Percentiles rank a stretch among this genome's conserved stretches.
Conservation (phyloP, 2,113 vertebrate species). For the Butorides virescens region DNA sequence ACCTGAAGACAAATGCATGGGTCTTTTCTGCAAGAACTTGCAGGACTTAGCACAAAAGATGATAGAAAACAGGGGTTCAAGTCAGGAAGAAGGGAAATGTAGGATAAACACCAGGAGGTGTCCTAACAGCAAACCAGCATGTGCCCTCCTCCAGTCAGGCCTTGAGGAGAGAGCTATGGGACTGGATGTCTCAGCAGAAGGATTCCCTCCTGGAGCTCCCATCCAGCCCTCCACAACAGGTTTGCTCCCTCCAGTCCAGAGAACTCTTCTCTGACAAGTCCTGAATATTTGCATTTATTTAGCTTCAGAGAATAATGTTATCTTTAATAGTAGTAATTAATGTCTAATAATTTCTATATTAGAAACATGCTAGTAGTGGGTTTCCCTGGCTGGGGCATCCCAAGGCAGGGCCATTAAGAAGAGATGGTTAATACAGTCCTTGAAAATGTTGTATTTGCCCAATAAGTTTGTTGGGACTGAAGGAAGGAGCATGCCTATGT, state of each 20-base stretch:
- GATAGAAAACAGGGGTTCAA: not conserved
- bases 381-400: not conserved
- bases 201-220: not conserved
- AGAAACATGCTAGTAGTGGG: not conserved
- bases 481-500: not conserved
- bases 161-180: not conserved
- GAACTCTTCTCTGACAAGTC: not conserved
- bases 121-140: not conserved
- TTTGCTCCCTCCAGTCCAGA: not conserved
- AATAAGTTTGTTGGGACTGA: not conserved
- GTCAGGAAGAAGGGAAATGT: not conserved
- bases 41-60: not conserved
- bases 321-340: not conserved
- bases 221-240: not conserved
- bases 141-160: not conserved
- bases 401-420: not conserved
- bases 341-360: not conserved
- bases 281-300: not conserved
- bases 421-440: not conserved
- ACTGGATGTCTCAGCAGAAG: not conserved
- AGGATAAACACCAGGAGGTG: not conserved
- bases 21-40: not conserved
- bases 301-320: not conserved
- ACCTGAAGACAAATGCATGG: not conserved
- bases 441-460: not conserved